Evolutionary conservation across 2,113 vertebrate species (phyloP).

Genomic region (Triplophysa tibetana): DNA sequence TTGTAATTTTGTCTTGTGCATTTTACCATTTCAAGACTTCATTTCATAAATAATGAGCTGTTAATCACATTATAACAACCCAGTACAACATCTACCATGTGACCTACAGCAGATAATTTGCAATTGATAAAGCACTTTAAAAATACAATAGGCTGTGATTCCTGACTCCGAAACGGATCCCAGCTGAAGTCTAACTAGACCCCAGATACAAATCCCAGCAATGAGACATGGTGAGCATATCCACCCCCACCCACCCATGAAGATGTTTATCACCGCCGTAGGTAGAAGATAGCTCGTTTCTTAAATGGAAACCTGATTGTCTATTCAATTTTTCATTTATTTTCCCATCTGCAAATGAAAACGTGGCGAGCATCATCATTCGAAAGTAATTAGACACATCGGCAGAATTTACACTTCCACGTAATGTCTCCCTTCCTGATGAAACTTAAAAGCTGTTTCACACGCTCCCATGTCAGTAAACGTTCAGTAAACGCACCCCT

Average conservation of each 20-base stretch:
- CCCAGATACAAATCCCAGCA: conserved; percentile 23
- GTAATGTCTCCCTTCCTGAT: conserved; percentile 23
- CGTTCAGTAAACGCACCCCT: conserved; percentile 33
- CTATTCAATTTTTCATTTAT: conserved; percentile 33
- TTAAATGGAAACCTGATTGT: conserved; percentile 32
- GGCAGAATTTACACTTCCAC: conserved; percentile 23
- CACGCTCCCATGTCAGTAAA: conserved; percentile 14
- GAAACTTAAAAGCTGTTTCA: conserved; percentile 15
- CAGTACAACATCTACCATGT: conserved; percentile 3
- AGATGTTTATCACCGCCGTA: neutral
- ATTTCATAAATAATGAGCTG: neutral
- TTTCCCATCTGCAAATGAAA: conserved; percentile 16
- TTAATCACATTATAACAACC: conserved; percentile 5
- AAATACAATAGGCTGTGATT: conserved; percentile 26
- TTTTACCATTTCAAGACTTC: neutral
- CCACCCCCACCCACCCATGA: conserved; percentile 9
- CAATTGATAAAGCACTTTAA: conserved; percentile 7
- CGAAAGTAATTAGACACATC: conserved; percentile 16
- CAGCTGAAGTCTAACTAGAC: conserved; percentile 24
- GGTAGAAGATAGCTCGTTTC: conserved; percentile 17
- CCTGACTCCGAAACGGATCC: neutral
- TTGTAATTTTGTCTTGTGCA: neutral
- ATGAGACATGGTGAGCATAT: neutral
- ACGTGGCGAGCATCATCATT: neutral
- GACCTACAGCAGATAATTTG: neutral